Evolutionary conservation across 2,113 vertebrate genomes (phyloP).

Genomic region (Turnix velox): DNA sequence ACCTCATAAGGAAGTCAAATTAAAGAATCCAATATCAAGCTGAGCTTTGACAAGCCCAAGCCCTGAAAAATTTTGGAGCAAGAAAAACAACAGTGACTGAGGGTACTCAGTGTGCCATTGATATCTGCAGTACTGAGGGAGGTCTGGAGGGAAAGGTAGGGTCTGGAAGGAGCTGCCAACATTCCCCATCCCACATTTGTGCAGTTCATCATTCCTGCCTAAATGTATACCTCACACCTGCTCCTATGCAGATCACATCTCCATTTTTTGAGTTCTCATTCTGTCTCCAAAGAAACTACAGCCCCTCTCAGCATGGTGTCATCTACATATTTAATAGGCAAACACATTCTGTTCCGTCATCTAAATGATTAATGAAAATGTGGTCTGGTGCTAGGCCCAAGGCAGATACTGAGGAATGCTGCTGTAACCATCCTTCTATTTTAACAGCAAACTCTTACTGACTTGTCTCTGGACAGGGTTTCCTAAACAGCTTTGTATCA

Average conservation of each 20-base stretch:
- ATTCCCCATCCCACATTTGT: conserved; percentile 63
- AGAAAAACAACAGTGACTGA: conserved; percentile 6
- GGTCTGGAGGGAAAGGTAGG: neutral
- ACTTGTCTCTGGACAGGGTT: neutral
- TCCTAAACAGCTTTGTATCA: neutral
- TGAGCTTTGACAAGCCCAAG: neutral
- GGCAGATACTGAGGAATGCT: conserved; percentile 40
- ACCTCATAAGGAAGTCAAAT: conserved; percentile 21
- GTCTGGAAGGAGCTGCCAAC: conserved; percentile 56
- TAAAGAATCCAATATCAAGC: neutral
- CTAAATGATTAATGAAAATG: conserved; percentile 58
- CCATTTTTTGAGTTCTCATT: conserved; percentile 64
- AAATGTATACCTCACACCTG: conserved; percentile 66
- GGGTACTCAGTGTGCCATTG: neutral
- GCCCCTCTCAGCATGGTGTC: conserved; percentile 35
- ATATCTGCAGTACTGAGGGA: neutral
- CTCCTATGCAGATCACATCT: conserved; percentile 66
- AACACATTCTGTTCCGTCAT: conserved; percentile 61
- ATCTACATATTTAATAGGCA: conserved; percentile 63
- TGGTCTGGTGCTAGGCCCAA: neutral
- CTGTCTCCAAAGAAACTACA: neutral
- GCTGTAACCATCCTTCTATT: conserved; percentile 23
- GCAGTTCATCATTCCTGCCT: conserved; percentile 65
- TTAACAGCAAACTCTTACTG: neutral
- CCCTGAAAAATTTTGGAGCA: neutral